A percentile compares a stretch with the other conserved stretches of the same genome.
Conservation (phyloP, 2,888 invertebrate genomes). For the Tetrapedia diversipes region DNA sequence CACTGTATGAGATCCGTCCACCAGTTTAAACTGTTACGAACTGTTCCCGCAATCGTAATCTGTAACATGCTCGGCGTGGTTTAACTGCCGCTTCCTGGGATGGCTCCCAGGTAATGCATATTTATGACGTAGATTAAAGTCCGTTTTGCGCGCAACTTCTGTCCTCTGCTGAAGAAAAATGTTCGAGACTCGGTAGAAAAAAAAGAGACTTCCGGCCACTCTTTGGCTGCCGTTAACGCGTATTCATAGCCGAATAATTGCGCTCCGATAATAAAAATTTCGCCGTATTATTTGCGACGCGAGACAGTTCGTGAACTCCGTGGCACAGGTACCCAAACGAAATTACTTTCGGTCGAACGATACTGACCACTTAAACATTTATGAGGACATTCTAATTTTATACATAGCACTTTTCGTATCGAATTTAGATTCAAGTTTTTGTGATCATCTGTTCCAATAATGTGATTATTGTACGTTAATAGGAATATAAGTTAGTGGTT, state of each 20-base stretch:
- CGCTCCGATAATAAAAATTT: constrained; percentile 20
- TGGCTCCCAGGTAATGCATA: constrained; percentile 43
- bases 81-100: constrained; percentile 34
- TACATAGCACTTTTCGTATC: no score
- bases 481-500: not conserved
- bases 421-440: not conserved
- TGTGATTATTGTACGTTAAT: not conserved
- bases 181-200: constrained; percentile 9
- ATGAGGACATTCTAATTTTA: not conserved
- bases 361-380: not conserved
- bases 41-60: constrained; percentile 34
- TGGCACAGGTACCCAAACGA: not conserved
- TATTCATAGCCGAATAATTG: constrained; percentile 26
- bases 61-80: constrained; percentile 25
- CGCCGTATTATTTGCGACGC: constrained; percentile 15
- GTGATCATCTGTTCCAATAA: not conserved
- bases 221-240: constrained; percentile 26
- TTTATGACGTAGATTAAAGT: constrained; percentile 45
- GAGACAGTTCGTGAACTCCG: not conserved
- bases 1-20: not conserved
- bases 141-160: constrained; percentile 47
- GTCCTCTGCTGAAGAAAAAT: constrained; percentile 30
- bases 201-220: constrained; percentile 8
- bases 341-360: not conserved
- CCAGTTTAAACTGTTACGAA: not conserved